Percentiles rank a stretch among this genome's conserved stretches.
Conservation (phyloP, 2,888 invertebrate genomes). For the Spisula solida region DNA sequence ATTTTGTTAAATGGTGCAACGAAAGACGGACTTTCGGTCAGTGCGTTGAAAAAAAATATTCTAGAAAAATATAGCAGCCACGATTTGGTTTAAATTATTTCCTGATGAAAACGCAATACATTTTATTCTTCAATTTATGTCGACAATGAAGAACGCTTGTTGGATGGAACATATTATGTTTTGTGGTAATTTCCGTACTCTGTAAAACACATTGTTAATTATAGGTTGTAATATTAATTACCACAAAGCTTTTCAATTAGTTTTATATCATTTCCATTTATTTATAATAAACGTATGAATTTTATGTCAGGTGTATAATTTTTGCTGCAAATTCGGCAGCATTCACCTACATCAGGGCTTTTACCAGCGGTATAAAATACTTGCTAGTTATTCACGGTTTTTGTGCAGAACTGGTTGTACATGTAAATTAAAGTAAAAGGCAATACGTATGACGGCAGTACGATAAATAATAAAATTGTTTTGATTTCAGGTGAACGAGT, state of each 20-base stretch:
- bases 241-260: neutral
- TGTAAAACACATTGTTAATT: neutral
- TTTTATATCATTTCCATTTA: conserved; percentile 4
- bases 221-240: neutral
- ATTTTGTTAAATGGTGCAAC: neutral
- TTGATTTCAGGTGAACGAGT: conserved; percentile 61
- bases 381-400: neutral
- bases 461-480: neutral
- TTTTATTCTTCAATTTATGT: conserved; percentile 21
- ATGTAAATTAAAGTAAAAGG: neutral
- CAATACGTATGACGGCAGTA: neutral
- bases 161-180: neutral
- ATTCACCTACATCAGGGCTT: neutral
- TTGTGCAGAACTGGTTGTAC: too few relatives aligned
- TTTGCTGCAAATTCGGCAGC: neutral
- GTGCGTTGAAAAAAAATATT: neutral
- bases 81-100: neutral
- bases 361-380: too few relatives aligned
- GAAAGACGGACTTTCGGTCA: neutral
- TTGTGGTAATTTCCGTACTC: neutral
- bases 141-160: neutral
- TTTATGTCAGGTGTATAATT: neutral
- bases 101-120: neutral
- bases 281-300: neutral
- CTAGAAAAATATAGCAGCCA: neutral